Evolutionary conservation across 53 echinoderm and acorn worm genomes (phyloP), one percentile per base, ranked within the genome.

Genomic region (Echinometra lucunter): DNA sequence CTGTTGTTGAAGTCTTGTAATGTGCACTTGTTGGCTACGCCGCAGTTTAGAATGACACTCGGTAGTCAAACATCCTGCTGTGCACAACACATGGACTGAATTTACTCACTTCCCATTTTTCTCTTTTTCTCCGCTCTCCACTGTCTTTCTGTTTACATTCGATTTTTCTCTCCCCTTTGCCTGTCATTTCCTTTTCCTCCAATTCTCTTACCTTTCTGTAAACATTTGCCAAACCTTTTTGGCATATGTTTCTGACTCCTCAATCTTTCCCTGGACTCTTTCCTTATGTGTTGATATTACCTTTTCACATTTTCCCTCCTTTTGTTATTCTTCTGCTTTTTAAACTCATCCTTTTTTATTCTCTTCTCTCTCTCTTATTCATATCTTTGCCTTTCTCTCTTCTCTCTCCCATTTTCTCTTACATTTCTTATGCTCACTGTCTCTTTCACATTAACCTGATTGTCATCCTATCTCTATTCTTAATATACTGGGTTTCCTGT

Each of bases 31-130:
- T 34, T 69, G 69, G 69, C 34, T 69, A 32, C 34, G 15, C 11
- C 69, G 32, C 69, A 10, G 69, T 69, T 69, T 69, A 69, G 69
- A 69, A 69, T 69, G 89, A 89, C 89, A 89, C 88, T 53, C 35
- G 17, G 16, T 30, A 40, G 37, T 60, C 7, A 6, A 60, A 17
- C 10, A 37, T 91, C 91, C 69, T 44, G 91, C 91, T 69, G 91
- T 44, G 67, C 69, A 91, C n/a, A 57, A 67, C 91, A 91, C 42
- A 91, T 91, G 91, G 32, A 45, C 45, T 91, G 91, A 91, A 91
- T 91, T 91, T 91, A 91, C 44, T 91, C 91, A 91, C 70, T 93
- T 81, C 93, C 80, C 82, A 3, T 82, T 57, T 12, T 40, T 92
- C 44, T 91, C 35, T 25, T 57, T 72, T 55, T 74, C 74, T 44